These are phyloP conservation scores for Valencia hispanica DNA, from an alignment of 2,797 vertebrate species.

Conservation along the genomic window DNA sequence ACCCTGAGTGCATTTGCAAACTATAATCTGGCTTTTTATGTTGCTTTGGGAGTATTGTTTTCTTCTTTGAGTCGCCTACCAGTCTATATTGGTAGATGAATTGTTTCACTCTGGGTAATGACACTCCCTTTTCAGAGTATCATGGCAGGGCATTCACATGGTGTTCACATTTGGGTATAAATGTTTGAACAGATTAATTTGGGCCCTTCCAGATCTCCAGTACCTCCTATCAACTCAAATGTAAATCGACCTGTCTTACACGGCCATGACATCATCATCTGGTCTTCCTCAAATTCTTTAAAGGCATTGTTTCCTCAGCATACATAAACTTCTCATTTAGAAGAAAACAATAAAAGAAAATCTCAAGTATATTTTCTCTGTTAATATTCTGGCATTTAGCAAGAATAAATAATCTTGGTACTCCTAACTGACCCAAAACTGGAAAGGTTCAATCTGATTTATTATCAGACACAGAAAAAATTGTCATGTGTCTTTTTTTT, in stretches of 20 bases:
- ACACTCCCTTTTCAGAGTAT: neutral
- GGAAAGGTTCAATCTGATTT: neutral
- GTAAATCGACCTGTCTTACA: neutral
- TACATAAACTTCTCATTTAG: too few relatives aligned
- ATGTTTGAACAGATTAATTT: neutral
- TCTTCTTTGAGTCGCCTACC: neutral
- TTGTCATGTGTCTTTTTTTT: neutral
- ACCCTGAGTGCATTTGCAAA: too few relatives aligned
- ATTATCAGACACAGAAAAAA: neutral
- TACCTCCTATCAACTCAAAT: neutral
- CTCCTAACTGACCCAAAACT: neutral
- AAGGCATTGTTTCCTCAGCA: neutral
- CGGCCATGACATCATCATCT: too few relatives aligned
- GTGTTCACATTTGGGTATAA: neutral
- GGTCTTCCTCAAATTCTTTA: neutral
- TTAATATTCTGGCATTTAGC: too few relatives aligned
- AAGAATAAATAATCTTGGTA: neutral
- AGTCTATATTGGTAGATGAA: too few relatives aligned
- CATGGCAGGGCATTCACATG: neutral
- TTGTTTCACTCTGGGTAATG: too few relatives aligned
- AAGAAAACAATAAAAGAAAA: neutral
- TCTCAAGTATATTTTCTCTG: neutral
- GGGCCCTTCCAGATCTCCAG: neutral
- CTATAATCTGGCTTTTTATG: neutral
- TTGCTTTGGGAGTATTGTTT: neutral